Conservation (phyloP, 2,113 vertebrate species). For the Sorex fumeus region DNA sequence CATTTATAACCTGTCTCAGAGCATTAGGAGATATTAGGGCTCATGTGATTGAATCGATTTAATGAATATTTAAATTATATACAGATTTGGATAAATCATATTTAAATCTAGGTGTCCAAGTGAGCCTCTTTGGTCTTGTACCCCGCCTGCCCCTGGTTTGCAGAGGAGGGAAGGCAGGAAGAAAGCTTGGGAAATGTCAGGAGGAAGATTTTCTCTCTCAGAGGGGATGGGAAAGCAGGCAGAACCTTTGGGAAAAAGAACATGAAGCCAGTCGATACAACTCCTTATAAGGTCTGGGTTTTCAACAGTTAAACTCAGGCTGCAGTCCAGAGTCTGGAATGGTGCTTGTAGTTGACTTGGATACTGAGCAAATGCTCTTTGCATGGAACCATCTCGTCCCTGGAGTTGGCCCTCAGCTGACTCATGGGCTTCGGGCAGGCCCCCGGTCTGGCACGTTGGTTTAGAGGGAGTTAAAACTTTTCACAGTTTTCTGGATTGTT, state of each 20-base stretch:
- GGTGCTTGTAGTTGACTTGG: conserved; percentile 78
- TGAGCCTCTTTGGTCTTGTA: conserved; percentile 71
- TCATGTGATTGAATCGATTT: conserved; percentile 85
- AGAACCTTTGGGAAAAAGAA: conserved; percentile 63
- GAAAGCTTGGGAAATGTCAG: conserved; percentile 61
- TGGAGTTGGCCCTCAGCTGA: background rate
- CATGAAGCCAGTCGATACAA: background rate
- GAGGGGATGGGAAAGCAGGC: conserved; percentile 46
- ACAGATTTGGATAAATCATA: conserved; percentile 87
- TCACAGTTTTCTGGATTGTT: conserved; percentile 91
- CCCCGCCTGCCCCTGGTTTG: conserved; percentile 26
- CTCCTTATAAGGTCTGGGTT: conserved; percentile 75
- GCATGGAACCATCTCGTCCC: conserved; percentile 72
- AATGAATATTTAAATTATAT: conserved; percentile 90
- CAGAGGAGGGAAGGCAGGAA: conserved; percentile 31
- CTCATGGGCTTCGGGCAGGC: background rate
- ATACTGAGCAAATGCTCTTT: conserved; percentile 70
- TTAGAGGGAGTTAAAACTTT: conserved; percentile 89
- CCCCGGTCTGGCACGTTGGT: conserved; percentile 76
- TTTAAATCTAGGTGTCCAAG: conserved; percentile 78
- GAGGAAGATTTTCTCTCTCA: conserved; percentile 53
- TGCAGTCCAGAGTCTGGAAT: conserved; percentile 72
- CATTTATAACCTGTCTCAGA: conserved; percentile 89
- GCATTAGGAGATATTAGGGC: conserved; percentile 88
- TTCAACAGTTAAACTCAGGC: conserved; percentile 79